Evolutionary conservation across 2,113 vertebrate species (phyloP).

Genomic region (Gavialis gangeticus): DNA sequence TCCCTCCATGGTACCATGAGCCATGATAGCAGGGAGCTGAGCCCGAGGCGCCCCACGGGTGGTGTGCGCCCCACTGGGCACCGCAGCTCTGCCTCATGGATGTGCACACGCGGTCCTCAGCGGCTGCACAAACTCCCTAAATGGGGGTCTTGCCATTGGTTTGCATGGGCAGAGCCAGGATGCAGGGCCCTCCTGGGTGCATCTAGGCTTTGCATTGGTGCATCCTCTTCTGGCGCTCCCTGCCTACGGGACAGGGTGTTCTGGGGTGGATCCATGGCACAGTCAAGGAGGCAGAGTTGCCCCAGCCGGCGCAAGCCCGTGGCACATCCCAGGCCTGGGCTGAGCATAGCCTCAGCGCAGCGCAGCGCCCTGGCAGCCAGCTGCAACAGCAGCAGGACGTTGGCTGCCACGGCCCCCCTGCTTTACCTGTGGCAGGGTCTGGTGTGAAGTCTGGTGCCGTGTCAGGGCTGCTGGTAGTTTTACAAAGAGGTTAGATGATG

Average conservation of each 20-base stretch:
- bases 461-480: not conserved
- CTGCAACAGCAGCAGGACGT: not conserved
- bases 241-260: too few relatives aligned
- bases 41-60: too few relatives aligned
- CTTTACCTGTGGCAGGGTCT: not conserved
- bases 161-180: not conserved
- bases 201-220: too few relatives aligned
- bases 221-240: too few relatives aligned
- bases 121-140: not conserved
- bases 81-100: too few relatives aligned
- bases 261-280: too few relatives aligned
- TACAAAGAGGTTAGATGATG: not conserved
- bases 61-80: too few relatives aligned
- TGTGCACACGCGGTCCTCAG: too few relatives aligned
- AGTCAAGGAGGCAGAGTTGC: too few relatives aligned
- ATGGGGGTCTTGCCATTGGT: not conserved
- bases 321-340: not conserved
- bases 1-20: too few relatives aligned
- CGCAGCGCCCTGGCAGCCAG: not conserved
- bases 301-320: not conserved
- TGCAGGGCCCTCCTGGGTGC: not conserved
- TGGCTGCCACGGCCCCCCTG: not conserved
- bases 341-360: not conserved
- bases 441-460: not conserved
- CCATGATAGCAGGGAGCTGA: too few relatives aligned